These are phyloP conservation scores for Melanchra persicariae DNA, from an alignment of 2,888 invertebrate species.

Conservation along the genomic window DNA sequence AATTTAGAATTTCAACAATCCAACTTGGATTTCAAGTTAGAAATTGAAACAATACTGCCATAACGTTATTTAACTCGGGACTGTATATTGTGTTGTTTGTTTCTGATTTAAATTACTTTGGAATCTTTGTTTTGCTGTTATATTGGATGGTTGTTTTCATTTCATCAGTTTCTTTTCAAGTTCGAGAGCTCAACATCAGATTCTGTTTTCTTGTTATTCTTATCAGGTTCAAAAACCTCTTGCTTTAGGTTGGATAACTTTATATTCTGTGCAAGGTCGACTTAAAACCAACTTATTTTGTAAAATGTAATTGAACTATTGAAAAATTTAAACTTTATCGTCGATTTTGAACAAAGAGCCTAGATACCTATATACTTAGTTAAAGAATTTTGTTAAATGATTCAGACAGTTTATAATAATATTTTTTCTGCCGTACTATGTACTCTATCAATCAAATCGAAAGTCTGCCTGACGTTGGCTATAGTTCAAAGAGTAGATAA, in stretches of 20 bases:
- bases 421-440: constrained; percentile 18
- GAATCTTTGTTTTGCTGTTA: constrained; percentile 23
- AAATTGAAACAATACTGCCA: constrained; percentile 38
- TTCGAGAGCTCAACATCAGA: background rate
- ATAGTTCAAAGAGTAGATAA: constrained; percentile 83
- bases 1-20: constrained; percentile 37
- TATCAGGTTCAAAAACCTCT: constrained; percentile 1
- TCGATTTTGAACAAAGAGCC: background rate
- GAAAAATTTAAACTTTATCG: background rate
- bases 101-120: constrained; percentile 37
- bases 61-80: constrained; percentile 26
- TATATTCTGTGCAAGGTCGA: background rate
- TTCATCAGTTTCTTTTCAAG: constrained; percentile 12
- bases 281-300: background rate
- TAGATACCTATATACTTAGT: no score
- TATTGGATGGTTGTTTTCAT: constrained; percentile 5
- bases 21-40: constrained; percentile 41
- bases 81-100: constrained; percentile 25
- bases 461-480: constrained; percentile 74
- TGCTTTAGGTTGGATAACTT: background rate
- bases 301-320: background rate
- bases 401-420: background rate
- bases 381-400: background rate
- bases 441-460: constrained; percentile 75
- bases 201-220: constrained; percentile 1